Evolutionary conservation across 2,888 invertebrate species (phyloP), one percentile per base, ranked within the genome.

Genomic region (Pristionchus arcanus): DNA sequence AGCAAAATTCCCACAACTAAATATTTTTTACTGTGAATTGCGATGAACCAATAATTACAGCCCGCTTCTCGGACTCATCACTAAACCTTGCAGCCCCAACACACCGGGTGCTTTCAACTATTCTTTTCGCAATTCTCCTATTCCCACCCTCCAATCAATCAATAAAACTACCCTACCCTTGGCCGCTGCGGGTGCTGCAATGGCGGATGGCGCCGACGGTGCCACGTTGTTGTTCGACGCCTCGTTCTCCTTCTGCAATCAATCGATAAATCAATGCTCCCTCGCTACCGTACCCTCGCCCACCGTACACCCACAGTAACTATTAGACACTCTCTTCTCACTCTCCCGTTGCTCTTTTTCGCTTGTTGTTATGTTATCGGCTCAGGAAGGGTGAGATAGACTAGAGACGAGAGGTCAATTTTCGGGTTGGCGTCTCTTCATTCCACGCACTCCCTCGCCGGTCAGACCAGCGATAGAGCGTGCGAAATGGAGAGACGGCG

Each of bases 211-310:
- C 84, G 21, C 84, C 25, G 59, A 7, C 13, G 84, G 31, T 34
- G 68, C 87, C 28, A 49, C 87, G 42, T 88, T 88, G 88, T 88
- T 88, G 77, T 74, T 74, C 77, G 88, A 71, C 74, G 88, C 37
- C 74, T 88, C 88, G 59, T 88, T 88, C 77, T 88, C 88, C 77
- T 88, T 88, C 88, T 88, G 55, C 53, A 88, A 21, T 31, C 53
- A 28, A 34, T 25, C 49, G 21, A 85, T 59, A 34, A 37, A 85
- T 59, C 59, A 34, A 85, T 85, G 59, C 34, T 31, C 25, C 13
- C 28, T 42, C 13, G 34, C n/a, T 37, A 59, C 84, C 31, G 59
- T 85, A 59, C 59, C 59, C n/a, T n/a, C n/a, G n/a, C n/a, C 59
- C 28, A 25, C 28, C 49, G 42, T 34, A 19, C n/a, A 21, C 59